phyloP scores from a whole-genome alignment of 2,888 invertebrate species.

The Oeneis ivallda region DNA sequence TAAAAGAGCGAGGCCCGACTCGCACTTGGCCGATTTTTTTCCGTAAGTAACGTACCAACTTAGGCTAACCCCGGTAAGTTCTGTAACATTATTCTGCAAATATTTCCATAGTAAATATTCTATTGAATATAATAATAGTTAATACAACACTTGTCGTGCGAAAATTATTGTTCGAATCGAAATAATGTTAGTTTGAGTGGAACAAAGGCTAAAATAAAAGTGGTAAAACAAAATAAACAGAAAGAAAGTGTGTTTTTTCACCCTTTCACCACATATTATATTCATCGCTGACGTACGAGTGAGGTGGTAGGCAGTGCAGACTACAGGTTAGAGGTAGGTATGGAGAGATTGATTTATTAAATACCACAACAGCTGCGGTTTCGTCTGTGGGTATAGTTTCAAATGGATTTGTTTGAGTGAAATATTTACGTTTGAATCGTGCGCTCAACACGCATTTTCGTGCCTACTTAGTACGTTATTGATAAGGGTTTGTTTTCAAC shows the following conservation, averaged over 20 bases:
- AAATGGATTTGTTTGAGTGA: conserved; percentile 25
- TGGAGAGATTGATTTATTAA: conserved; percentile 43
- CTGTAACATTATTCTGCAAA: too few species aligned
- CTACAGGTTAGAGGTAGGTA: not conserved
- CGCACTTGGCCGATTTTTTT: too few species aligned
- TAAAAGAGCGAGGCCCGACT: too few species aligned
- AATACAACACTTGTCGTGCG: too few species aligned
- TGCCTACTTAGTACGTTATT: not conserved
- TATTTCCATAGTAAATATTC: too few species aligned
- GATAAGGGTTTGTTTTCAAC: not conserved
- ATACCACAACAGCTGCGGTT: conserved; percentile 27
- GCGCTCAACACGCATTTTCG: not conserved
- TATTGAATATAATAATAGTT: too few species aligned
- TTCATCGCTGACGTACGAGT: conserved; percentile 11
- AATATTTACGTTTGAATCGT: conserved; percentile 11
- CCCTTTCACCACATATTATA: conserved; percentile 17
- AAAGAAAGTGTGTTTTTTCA: not conserved
- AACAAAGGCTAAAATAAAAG: conserved; percentile 4
- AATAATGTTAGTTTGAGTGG: not conserved
- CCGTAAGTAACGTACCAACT: too few species aligned
- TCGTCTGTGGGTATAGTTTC: conserved; percentile 20
- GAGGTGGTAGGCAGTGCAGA: not conserved
- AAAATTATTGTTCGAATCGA: not conserved
- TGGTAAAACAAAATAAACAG: not conserved
- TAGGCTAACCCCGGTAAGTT: too few species aligned